These are phyloP conservation scores for Chaenodraco wilsoni DNA, from an alignment of 2,797 vertebrate genomes.

Conservation along the genomic window DNA sequence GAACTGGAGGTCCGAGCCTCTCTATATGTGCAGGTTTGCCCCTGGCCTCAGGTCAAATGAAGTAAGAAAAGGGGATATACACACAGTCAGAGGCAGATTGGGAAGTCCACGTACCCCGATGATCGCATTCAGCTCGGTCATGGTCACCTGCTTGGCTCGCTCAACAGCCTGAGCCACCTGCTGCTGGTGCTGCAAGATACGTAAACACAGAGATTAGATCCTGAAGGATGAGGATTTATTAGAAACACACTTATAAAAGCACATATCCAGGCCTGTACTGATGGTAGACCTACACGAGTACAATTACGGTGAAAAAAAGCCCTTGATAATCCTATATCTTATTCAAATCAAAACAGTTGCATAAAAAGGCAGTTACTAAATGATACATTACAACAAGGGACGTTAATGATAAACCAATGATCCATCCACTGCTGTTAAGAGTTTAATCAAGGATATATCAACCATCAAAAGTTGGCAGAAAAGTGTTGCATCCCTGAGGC, in stretches of 20 bases:
- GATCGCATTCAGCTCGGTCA: slow-evolving; percentile 99
- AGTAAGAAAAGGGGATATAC: slow-evolving; percentile 94
- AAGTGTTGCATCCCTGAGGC: not conserved
- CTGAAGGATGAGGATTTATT: not conserved
- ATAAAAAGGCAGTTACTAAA: not conserved
- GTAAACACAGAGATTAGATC: slow-evolving; percentile 56
- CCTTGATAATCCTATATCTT: not conserved
- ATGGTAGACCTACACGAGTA: not conserved
- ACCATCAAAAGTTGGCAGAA: not conserved
- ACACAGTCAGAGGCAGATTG: slow-evolving; percentile 98
- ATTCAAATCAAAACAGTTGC: not conserved
- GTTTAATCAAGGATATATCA: not conserved
- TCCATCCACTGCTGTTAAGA: not conserved
- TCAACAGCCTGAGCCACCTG: slow-evolving; percentile 98
- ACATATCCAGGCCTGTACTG: not conserved
- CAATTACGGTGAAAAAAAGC: not conserved
- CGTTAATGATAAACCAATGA: not conserved
- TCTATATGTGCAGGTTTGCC: slow-evolving; percentile 77
- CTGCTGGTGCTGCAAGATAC: slow-evolving; percentile 91
- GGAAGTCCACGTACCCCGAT: slow-evolving; percentile 99
- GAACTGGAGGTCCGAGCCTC: slow-evolving; percentile 26
- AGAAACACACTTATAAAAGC: slow-evolving; percentile 6
- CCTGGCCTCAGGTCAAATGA: slow-evolving; percentile 82
- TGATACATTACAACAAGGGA: not conserved
- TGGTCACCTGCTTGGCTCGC: slow-evolving; percentile 97